phyloP scores from a whole-genome alignment of 2,797 vertebrate genomes.

The Sebastes vulpes region DNA sequence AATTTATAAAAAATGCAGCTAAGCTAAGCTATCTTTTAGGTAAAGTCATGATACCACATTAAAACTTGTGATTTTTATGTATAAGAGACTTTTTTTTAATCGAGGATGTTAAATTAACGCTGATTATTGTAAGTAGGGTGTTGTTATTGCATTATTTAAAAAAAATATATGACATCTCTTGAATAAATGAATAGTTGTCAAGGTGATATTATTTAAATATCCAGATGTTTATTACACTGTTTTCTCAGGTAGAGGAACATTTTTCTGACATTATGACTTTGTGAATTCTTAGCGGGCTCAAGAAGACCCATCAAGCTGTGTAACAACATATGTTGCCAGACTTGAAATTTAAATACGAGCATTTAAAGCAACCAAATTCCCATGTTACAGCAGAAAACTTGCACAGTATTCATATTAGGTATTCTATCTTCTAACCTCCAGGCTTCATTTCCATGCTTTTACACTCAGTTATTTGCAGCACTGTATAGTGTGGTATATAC shows the following conservation, averaged over 20 bases:
- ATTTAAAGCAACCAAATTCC: background rate
- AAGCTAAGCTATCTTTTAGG: background rate
- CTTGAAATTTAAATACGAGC: background rate
- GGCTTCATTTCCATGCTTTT: slow-evolving; percentile 9
- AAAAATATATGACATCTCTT: background rate
- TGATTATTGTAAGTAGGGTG: background rate
- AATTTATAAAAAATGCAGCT: background rate
- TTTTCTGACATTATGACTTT: background rate
- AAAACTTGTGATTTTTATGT: no score
- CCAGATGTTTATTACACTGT: background rate
- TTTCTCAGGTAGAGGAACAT: background rate
- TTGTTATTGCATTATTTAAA: background rate
- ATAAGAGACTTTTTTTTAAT: background rate
- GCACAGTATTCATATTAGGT: background rate
- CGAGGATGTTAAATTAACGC: background rate
- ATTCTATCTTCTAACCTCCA: background rate
- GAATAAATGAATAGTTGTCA: background rate
- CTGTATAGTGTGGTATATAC: background rate
- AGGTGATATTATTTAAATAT: background rate
- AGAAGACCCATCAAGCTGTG: background rate
- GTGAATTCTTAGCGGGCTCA: background rate
- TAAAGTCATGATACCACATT: background rate
- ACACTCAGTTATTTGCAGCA: background rate
- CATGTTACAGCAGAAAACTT: background rate
- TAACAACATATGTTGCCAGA: background rate